phyloP scores from a whole-genome alignment of 2,113 vertebrate genomes.

The Bos indicus region DNA sequence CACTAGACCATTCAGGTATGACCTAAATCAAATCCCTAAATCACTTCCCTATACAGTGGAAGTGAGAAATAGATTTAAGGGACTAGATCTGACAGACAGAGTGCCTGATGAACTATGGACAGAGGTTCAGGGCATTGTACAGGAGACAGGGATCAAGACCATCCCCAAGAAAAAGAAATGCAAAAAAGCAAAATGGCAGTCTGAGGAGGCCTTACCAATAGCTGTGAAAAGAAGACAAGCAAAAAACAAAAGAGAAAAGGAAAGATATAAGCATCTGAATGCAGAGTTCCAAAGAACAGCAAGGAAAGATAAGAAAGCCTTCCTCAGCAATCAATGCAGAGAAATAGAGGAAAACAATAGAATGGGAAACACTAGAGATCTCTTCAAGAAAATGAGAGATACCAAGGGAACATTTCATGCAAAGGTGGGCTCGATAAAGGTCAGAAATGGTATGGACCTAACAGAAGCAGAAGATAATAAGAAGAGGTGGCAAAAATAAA shows the following conservation, averaged over 20 bases:
- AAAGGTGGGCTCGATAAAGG: background rate
- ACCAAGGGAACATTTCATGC: background rate
- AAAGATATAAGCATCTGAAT: background rate
- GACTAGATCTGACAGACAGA: background rate
- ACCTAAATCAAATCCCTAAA: background rate
- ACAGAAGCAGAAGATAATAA: background rate
- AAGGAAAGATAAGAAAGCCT: background rate
- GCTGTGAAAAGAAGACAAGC: background rate
- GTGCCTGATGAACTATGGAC: background rate
- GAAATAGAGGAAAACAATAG: background rate
- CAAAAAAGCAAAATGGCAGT: background rate
- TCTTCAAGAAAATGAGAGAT: background rate
- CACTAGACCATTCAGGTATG: background rate
- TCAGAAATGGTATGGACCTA: background rate
- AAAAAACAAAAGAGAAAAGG: background rate
- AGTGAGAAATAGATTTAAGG: background rate
- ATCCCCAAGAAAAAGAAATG: background rate
- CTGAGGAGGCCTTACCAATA: background rate
- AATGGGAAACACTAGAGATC: background rate
- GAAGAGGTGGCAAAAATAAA: background rate
- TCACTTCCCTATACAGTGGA: background rate
- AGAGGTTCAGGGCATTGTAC: rapidly evolving
- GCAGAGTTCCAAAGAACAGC: background rate
- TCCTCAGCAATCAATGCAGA: background rate
- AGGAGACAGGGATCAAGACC: background rate